Evolutionary conservation across 2,888 invertebrate species (phyloP).

Genomic region (Schizotus pectinicornis): DNA sequence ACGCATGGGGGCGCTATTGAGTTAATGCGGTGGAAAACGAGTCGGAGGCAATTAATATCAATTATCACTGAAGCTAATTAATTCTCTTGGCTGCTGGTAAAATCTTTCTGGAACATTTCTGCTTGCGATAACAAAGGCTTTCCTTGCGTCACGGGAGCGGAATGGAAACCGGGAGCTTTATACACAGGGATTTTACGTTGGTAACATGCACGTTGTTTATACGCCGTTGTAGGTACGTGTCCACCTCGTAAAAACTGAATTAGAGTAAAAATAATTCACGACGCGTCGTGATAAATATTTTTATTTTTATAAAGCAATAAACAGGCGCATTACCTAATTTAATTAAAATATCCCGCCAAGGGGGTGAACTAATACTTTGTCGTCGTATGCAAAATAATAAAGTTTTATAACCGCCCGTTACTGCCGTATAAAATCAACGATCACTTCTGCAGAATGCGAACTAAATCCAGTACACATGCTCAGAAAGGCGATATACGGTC

Average conservation of each 20-base stretch:
- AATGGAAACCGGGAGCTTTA: no score
- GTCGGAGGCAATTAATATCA: constrained; percentile 53
- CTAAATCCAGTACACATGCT: constrained; percentile 33
- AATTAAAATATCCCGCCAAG: neutral
- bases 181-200: no score
- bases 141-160: constrained; percentile 7
- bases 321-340: neutral
- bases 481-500: constrained; percentile 27
- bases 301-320: no score
- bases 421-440: constrained; percentile 31
- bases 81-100: constrained; percentile 28
- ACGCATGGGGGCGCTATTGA: constrained; percentile 26
- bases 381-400: constrained; percentile 29
- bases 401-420: constrained; percentile 25
- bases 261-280: no score
- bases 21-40: constrained; percentile 50
- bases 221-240: no score
- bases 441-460: constrained; percentile 28
- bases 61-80: constrained; percentile 42
- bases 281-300: no score
- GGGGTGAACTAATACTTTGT: constrained; percentile 16
- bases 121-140: constrained; percentile 37
- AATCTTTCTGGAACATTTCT: constrained; percentile 30
- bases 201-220: no score
- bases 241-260: no score